Evolutionary conservation across 2,888 invertebrate species (phyloP).

Genomic region (Calliphora vomitoria): DNA sequence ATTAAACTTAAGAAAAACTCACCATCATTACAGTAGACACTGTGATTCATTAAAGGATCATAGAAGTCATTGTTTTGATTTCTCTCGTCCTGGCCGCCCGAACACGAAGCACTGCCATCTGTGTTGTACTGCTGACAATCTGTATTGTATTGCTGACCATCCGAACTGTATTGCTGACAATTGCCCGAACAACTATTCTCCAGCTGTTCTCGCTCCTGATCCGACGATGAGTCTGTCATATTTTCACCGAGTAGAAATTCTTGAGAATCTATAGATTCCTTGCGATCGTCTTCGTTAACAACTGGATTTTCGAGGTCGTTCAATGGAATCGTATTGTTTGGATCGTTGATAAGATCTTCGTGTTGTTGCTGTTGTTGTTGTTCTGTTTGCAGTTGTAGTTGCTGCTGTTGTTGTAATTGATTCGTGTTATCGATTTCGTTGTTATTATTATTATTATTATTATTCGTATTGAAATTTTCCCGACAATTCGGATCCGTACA

Average conservation of each 20-base stretch:
- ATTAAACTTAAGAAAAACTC: conserved; percentile 36
- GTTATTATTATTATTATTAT: conserved; percentile 66
- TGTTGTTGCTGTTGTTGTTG: conserved; percentile 60
- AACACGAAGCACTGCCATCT: conserved; percentile 70
- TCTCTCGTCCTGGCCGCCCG: conserved; percentile 72
- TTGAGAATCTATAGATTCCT: conserved; percentile 80
- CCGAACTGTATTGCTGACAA: conserved; percentile 68
- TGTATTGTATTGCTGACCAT: conserved; percentile 59
- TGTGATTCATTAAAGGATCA: conserved; percentile 82
- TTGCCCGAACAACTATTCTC: conserved; percentile 78
- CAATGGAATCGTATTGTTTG: conserved; percentile 73
- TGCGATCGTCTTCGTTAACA: conserved; percentile 77
- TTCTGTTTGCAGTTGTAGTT: conserved; percentile 63
- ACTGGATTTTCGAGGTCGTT: conserved; percentile 73
- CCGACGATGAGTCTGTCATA: conserved; percentile 80
- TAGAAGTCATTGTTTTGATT: conserved; percentile 79
- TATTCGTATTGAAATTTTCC: conserved; percentile 76
- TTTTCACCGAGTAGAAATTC: conserved; percentile 78
- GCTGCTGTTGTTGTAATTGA: conserved; percentile 73
- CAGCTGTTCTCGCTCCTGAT: conserved; percentile 76
- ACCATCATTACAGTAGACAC: conserved; percentile 79
- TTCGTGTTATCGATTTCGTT: conserved; percentile 67
- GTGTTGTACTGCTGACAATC: conserved; percentile 73
- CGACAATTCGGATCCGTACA: conserved; percentile 82
- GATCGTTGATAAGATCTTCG: conserved; percentile 52